Percentiles rank a stretch among this genome's conserved stretches.
phyloP scores from a whole-genome alignment of 30 jellyfish, hydroid and myxozoan species.

The Catostylus mosaicus region DNA sequence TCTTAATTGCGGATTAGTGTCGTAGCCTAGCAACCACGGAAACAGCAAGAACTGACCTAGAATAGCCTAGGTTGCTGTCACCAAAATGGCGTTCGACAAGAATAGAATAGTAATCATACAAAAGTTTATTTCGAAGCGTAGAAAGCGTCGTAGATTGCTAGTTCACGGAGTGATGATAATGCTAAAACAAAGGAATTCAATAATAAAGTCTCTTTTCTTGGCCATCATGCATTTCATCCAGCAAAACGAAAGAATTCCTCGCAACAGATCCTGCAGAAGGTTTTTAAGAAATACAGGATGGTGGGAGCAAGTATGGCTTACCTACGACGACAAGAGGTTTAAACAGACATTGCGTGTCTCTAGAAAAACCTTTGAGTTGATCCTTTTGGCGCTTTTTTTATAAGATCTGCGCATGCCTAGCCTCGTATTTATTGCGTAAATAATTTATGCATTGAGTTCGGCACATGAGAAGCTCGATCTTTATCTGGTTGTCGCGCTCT shows the following conservation, averaged over 20 bases:
- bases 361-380: slow-evolving; percentile 17
- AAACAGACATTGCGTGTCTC: slow-evolving; percentile 30
- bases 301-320: slow-evolving; percentile 45
- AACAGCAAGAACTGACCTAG: background rate
- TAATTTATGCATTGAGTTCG: no score
- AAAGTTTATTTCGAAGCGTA: slow-evolving; percentile 36
- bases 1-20: background rate
- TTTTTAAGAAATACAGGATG: slow-evolving; percentile 40
- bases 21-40: slow-evolving; percentile 42
- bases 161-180: slow-evolving; percentile 28
- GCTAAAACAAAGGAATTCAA: slow-evolving; percentile 18
- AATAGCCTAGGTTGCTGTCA: background rate
- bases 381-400: background rate
- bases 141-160: slow-evolving; percentile 35
- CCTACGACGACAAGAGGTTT: slow-evolving; percentile 27
- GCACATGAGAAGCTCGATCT: no score
- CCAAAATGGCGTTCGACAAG: slow-evolving; percentile 18
- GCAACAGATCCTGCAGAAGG: slow-evolving; percentile 29
- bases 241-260: slow-evolving; percentile 4
- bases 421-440: no score
- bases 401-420: no score
- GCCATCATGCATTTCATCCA: background rate
- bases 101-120: background rate
- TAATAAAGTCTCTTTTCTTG: slow-evolving; percentile 19
- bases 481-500: no score